Percentiles rank a stretch among this genome's conserved stretches.
These are phyloP conservation scores for Myotis daubentonii DNA, from an alignment of 2,797 vertebrate genomes.

Conservation along the genomic window DNA sequence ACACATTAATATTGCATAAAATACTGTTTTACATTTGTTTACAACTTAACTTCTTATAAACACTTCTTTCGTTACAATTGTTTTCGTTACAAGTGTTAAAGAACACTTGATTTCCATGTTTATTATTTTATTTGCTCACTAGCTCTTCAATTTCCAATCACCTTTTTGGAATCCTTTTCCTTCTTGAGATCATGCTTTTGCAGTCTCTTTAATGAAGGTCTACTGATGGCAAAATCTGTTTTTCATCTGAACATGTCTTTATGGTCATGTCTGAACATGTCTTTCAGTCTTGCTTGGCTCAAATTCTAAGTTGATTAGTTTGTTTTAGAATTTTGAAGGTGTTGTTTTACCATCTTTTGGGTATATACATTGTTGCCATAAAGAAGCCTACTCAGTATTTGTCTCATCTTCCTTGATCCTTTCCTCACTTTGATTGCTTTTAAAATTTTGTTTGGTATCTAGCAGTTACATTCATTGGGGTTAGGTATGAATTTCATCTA, in stretches of 20 bases:
- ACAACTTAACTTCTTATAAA: conserved; percentile 56
- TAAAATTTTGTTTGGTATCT: conserved; percentile 43
- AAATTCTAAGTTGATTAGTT: conserved; percentile 27
- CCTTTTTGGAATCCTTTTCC: background rate
- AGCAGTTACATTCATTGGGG: background rate
- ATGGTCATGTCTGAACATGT: background rate
- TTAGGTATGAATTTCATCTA: background rate
- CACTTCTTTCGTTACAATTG: background rate
- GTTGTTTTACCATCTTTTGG: background rate
- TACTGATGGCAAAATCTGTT: background rate
- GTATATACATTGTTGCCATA: background rate
- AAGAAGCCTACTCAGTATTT: background rate
- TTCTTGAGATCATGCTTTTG: conserved; percentile 6
- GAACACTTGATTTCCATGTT: conserved; percentile 32
- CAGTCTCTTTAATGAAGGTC: background rate
- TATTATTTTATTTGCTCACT: conserved; percentile 15
- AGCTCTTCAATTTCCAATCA: conserved; percentile 38
- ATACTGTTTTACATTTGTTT: conserved; percentile 58
- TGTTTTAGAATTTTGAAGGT: background rate
- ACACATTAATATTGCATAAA: conserved; percentile 32
- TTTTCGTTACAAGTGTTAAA: conserved; percentile 8
- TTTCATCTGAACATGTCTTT: background rate
- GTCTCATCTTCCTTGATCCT: background rate
- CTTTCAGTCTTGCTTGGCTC: background rate
- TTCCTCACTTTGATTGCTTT: background rate